Evolutionary conservation across 2,797 vertebrate species (phyloP).

Genomic region (Siniperca undulata): DNA sequence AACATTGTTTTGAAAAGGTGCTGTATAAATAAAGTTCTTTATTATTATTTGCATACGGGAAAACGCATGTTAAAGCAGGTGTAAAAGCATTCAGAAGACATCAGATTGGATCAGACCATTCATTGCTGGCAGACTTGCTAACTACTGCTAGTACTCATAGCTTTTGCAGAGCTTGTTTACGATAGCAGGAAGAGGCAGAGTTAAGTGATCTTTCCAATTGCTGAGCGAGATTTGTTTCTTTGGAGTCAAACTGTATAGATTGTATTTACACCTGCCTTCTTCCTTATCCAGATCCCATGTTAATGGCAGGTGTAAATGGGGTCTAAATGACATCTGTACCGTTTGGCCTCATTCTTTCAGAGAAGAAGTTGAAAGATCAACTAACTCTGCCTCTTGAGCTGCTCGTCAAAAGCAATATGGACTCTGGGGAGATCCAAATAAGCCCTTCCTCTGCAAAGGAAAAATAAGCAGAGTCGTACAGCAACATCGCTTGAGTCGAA

Average conservation of each 20-base stretch:
- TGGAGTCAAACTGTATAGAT: neutral
- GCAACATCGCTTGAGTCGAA: too few relatives aligned
- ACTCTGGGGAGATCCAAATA: neutral
- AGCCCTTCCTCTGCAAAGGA: too few relatives aligned
- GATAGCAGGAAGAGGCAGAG: neutral
- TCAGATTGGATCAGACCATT: neutral
- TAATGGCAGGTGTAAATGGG: neutral
- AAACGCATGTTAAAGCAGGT: neutral
- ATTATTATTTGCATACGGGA: neutral
- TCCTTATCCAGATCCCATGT: neutral
- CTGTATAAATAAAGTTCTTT: neutral
- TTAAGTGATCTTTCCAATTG: neutral
- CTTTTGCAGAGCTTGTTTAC: neutral
- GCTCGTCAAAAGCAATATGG: neutral
- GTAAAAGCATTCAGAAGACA: neutral
- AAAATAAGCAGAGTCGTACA: too few relatives aligned
- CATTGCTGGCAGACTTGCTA: neutral
- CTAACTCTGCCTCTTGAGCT: neutral
- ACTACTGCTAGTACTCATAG: neutral
- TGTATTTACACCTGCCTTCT: too few relatives aligned
- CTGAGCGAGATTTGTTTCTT: neutral
- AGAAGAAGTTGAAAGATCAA: too few relatives aligned
- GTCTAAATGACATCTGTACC: too few relatives aligned
- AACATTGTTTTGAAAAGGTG: neutral
- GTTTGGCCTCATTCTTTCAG: too few relatives aligned